A percentile compares a stretch with the other conserved stretches of the same genome.
Evolutionary conservation across 1,140 invertebrate genomes (phyloP).

Genomic region (Druon quercuslanigerum): DNA sequence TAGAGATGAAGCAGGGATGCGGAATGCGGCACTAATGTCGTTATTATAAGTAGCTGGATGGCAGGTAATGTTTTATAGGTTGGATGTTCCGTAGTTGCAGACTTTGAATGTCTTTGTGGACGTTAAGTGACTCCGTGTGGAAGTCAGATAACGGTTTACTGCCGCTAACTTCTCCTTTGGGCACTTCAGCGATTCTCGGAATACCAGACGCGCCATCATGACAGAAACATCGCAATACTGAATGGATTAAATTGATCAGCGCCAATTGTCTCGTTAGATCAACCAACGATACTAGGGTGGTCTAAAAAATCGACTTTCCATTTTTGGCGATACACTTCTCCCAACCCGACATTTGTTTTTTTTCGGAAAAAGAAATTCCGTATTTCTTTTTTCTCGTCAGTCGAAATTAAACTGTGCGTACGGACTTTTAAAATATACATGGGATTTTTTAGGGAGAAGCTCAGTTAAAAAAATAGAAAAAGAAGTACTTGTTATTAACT

Average conservation of each 20-base stretch:
- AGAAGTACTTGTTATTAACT: too few species aligned
- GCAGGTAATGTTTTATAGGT: constrained; percentile 59
- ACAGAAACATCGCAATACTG: constrained; percentile 31
- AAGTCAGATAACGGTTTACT: constrained; percentile 65
- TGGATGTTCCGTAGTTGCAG: constrained; percentile 50
- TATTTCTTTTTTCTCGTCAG: too few species aligned
- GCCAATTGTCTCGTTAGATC: neutral
- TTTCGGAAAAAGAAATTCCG: too few species aligned
- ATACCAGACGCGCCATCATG: neutral
- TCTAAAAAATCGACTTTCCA: neutral
- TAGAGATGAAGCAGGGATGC: neutral
- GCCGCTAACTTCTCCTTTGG: constrained; percentile 46
- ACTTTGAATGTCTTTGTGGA: constrained; percentile 58
- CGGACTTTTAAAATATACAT: too few species aligned
- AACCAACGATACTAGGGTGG: neutral
- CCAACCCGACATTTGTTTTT: too few species aligned
- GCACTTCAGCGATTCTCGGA: constrained; percentile 30
- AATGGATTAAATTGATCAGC: constrained; percentile 7
- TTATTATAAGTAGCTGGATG: constrained; percentile 60
- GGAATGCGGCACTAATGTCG: constrained; percentile 48
- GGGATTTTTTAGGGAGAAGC: too few species aligned
- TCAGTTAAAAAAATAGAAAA: too few species aligned
- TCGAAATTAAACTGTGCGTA: too few species aligned
- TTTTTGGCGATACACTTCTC: too few species aligned
- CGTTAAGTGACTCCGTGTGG: constrained; percentile 67